Evolutionary conservation across 2,797 vertebrate species (phyloP), one percentile per base, ranked within the genome.

Genomic region (Siniperca undulata): DNA sequence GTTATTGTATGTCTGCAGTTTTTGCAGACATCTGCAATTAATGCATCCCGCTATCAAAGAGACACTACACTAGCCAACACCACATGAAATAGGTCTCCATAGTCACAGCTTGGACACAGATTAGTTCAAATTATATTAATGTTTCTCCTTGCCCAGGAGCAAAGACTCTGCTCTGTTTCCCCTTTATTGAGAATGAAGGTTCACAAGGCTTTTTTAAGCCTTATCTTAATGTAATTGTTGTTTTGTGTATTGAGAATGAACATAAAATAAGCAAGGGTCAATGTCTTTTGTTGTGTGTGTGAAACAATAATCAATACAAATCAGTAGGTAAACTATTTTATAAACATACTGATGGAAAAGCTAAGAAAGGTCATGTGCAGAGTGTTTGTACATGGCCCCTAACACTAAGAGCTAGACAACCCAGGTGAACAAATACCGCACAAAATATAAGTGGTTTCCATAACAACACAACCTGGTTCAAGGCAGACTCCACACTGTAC

Each of bases 121-220:
- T 88, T 66, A 85, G 70, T 85, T 38, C 30, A 78, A 77, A 87
- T 92, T 46, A 70, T 83, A 61, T 74, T 80, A 60, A 81, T 80
- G 53, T 61, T 69, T 50, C 72, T 69, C 50, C 56, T 55, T 81
- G 56, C 27, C 75, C 78, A 68, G 84, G 55, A 86, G 90, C 77
- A 78, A 71, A 80, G 61, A 59, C 81, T 84, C 91, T 91, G 91
- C 56, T 92, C 76, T 83, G 19, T 81, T 82, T 93, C 82, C 20
- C 1, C 13, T 22, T 89, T 59, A 90, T 88, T 88, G 83, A 85
- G 48, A 64, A 36, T 84, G 86, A 93, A 84, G 64, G 71, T 53
- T 84, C 50, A 68, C 50, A 14, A 36, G 6, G 56, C 42, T 40
- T 46, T 75, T 71, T 64, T 58, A 64, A 60, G 30, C 42, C 52